These are phyloP conservation scores for Eueremaeus valkanovi DNA, from an alignment of 2,888 invertebrate species.

Conservation along the genomic window DNA sequence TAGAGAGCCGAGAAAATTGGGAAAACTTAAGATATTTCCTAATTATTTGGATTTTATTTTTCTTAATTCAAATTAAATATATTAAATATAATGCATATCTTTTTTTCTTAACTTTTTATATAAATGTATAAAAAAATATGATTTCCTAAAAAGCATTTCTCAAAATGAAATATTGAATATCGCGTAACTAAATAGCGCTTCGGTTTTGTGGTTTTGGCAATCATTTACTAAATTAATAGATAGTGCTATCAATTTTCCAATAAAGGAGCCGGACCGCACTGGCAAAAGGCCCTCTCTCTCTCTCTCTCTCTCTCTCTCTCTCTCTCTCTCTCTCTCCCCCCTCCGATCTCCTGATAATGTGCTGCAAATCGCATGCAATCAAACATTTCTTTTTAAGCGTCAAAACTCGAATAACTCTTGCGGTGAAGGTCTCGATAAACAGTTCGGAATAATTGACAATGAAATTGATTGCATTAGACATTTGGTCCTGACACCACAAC, in stretches of 20 bases:
- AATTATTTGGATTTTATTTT: too few species aligned
- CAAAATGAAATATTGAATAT: slow-evolving; percentile 4
- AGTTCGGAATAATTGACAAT: slow-evolving; percentile 29
- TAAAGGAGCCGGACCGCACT: not conserved
- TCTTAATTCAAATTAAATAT: too few species aligned
- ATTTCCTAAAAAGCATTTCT: not conserved
- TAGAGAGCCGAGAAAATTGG: not conserved
- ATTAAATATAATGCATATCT: too few species aligned
- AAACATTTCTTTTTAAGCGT: slow-evolving; percentile 18
- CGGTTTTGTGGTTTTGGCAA: not conserved
- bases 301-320: too few species aligned
- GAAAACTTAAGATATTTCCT: not conserved
- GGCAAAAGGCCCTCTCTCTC: too few species aligned
- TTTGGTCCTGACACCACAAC: not conserved
- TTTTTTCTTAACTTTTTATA: too few species aligned
- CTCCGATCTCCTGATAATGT: not conserved
- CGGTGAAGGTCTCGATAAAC: slow-evolving; percentile 20
- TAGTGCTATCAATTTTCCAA: slow-evolving; percentile 5
- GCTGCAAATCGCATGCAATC: slow-evolving; percentile 26
- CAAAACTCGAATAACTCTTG: not conserved
- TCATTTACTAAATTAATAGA: slow-evolving; percentile 17
- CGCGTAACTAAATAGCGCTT: slow-evolving; percentile 3
- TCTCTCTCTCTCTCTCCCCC: too few species aligned
- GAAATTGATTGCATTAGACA: not conserved
- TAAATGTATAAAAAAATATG: too few species aligned